Evolutionary conservation across 2,797 vertebrate genomes (phyloP).

Genomic region (Tragelaphus oryx): DNA sequence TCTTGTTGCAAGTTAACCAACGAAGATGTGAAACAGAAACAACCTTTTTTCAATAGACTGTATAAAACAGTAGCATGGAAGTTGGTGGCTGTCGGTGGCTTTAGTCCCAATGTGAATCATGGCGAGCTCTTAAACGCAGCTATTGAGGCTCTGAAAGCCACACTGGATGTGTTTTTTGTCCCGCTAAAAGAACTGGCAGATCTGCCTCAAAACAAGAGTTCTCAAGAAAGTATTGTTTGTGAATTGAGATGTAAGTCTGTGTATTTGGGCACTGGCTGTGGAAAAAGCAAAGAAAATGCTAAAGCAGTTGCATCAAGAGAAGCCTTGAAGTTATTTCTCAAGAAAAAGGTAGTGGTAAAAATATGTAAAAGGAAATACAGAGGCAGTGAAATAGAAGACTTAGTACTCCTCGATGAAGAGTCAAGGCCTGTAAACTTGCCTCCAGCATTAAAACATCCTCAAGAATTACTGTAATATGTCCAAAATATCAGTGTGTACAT

Average conservation of each 20-base stretch:
- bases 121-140: constrained; percentile 92
- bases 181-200: constrained; percentile 95
- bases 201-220: constrained; percentile 91
- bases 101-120: constrained; percentile 92
- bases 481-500: constrained; percentile 54
- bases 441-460: constrained; percentile 94
- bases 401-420: constrained; percentile 94
- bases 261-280: constrained; percentile 96
- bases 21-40: constrained; percentile 89
- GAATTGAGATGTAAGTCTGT: constrained; percentile 95
- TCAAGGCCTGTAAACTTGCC: constrained; percentile 91
- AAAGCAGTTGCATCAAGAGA: constrained; percentile 96
- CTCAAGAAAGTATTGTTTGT: constrained; percentile 96
- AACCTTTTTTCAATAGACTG: constrained; percentile 96
- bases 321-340: constrained; percentile 95
- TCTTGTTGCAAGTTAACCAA: constrained; percentile 79
- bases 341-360: constrained; percentile 94
- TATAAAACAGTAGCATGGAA: constrained; percentile 99
- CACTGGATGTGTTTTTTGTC: constrained; percentile 91
- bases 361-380: constrained; percentile 92
- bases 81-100: constrained; percentile 94
- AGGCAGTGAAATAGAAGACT: constrained; percentile 93
- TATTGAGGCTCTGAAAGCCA: constrained; percentile 93
- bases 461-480: constrained; percentile 78
- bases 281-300: constrained; percentile 93